A percentile compares a stretch with the other conserved stretches of the same genome.
phyloP scores from a whole-genome alignment of 2,888 invertebrate species.

The Andrena bicolor region DNA sequence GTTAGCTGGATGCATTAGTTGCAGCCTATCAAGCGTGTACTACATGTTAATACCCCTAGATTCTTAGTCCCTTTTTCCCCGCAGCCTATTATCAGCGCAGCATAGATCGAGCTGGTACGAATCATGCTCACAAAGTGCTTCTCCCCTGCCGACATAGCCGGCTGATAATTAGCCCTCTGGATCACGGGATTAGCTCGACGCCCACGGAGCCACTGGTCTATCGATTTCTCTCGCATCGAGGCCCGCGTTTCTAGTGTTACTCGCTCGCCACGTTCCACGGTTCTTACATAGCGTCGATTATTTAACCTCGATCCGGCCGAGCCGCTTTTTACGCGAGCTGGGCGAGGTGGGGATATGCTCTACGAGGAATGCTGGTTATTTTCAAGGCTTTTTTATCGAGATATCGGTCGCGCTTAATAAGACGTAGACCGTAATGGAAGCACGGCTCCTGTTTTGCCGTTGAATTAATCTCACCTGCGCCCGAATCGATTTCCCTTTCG shows the following conservation, averaged over 20 bases:
- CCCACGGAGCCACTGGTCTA: constrained; percentile 32
- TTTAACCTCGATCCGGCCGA: constrained; percentile 50
- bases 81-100: not conserved
- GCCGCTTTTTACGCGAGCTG: constrained; percentile 40
- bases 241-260: constrained; percentile 40
- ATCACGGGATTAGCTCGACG: constrained; percentile 37
- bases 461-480: not conserved
- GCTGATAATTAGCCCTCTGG: constrained; percentile 59
- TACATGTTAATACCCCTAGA: constrained; percentile 62
- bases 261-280: constrained; percentile 38
- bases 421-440: constrained; percentile 15
- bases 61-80: constrained; percentile 13
- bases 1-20: constrained; percentile 60
- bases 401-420: constrained; percentile 39
- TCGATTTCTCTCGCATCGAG: constrained; percentile 50
- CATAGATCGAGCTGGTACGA: constrained; percentile 18
- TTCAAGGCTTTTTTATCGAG: constrained; percentile 25
- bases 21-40: constrained; percentile 61
- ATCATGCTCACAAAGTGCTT: constrained; percentile 28
- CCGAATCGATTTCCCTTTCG: constrained; percentile 15
- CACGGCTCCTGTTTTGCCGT: constrained; percentile 2
- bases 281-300: constrained; percentile 46
- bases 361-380: constrained; percentile 43
- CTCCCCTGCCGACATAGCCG: constrained; percentile 32
- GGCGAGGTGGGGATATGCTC: not conserved